Conservation (phyloP, 1,140 invertebrate species). For the Eciton burchellii region DNA sequence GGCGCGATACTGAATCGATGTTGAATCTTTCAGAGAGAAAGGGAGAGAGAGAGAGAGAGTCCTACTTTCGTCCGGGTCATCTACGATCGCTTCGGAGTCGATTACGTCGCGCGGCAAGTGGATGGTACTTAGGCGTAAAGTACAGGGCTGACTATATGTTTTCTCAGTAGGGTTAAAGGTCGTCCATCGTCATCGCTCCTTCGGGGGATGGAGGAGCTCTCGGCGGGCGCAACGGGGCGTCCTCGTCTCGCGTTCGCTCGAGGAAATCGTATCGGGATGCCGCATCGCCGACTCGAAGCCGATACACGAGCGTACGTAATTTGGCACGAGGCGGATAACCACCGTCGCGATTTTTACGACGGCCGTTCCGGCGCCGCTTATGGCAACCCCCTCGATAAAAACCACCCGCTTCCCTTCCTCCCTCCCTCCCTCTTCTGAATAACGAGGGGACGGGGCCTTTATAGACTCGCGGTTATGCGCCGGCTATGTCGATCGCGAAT, state of each 20-base stretch:
- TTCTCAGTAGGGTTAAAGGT: constrained; percentile 46
- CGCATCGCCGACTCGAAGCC: constrained; percentile 34
- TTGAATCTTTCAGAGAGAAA: constrained; percentile 47
- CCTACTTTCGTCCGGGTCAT: constrained; percentile 27
- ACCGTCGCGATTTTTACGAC: constrained; percentile 54
- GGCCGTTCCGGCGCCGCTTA: constrained; percentile 40
- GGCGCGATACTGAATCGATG: not conserved
- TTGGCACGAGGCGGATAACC: constrained; percentile 64
- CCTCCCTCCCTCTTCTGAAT: too few relatives aligned
- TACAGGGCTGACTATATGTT: constrained; percentile 46
- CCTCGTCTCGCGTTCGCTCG: not conserved
- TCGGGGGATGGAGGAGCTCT: constrained; percentile 11
- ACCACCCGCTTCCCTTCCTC: not conserved
- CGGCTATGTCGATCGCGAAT: not conserved
- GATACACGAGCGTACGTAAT: constrained; percentile 46
- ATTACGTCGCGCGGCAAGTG: constrained; percentile 42
- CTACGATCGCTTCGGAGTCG: constrained; percentile 55
- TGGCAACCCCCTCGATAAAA: constrained; percentile 37
- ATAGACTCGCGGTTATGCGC: not conserved
- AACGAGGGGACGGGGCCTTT: not conserved
- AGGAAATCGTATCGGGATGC: constrained; percentile 45
- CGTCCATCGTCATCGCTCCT: constrained; percentile 42
- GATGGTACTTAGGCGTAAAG: constrained; percentile 52
- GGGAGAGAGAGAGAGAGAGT: constrained; percentile 20
- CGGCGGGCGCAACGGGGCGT: not conserved